Conservation (phyloP, 2,113 vertebrate species). For the Phainopepla nitens region DNA sequence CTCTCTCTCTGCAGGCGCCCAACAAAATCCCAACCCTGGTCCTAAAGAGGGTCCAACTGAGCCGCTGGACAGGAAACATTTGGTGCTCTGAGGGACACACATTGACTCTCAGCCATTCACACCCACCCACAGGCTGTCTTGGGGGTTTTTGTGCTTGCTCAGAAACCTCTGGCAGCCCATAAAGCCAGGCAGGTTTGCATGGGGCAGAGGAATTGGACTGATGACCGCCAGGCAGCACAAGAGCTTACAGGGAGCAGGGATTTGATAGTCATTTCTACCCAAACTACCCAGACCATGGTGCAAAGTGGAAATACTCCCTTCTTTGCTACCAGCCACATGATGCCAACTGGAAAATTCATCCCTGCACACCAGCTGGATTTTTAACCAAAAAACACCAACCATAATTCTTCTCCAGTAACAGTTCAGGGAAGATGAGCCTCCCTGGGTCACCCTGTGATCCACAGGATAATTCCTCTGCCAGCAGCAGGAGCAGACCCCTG, state of each 20-base stretch:
- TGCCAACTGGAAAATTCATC: background rate
- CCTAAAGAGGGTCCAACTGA: background rate
- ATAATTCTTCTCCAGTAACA: background rate
- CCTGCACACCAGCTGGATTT: background rate
- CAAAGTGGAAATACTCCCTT: background rate
- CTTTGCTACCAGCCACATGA: accelerated
- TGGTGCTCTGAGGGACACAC: background rate
- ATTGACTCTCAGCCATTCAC: background rate
- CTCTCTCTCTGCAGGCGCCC: accelerated
- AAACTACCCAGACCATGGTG: background rate
- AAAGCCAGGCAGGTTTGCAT: too few relatives aligned
- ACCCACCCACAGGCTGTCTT: accelerated
- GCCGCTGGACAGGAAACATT: background rate
- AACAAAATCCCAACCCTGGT: background rate
- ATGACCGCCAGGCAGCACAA: background rate
- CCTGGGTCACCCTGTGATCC: background rate
- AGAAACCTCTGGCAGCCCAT: background rate
- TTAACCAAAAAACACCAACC: background rate
- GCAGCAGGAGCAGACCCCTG: background rate
- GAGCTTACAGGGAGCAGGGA: background rate
- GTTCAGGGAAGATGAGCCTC: background rate
- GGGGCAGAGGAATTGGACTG: accelerated
- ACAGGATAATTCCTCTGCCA: background rate
- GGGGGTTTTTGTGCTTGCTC: background rate
- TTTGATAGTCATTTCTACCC: background rate